These are phyloP conservation scores for Drosophila guanche DNA, from an alignment of 1,140 invertebrate species.

Conservation along the genomic window DNA sequence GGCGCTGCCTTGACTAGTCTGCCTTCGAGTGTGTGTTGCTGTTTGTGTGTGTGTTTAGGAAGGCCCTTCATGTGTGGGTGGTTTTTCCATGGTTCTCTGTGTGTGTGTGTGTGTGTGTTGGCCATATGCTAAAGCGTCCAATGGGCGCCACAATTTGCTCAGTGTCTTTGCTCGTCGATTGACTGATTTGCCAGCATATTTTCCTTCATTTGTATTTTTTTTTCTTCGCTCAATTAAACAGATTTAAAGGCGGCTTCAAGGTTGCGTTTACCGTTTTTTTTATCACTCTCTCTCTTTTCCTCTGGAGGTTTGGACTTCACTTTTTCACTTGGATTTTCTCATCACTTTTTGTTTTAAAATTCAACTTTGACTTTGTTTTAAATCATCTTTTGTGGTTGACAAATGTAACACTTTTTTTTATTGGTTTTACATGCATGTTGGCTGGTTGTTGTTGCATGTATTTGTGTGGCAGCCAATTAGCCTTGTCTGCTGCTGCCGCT, in stretches of 20 bases:
- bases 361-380: no score
- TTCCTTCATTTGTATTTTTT: neutral
- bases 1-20: conserved; percentile 9
- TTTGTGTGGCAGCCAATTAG: conserved; percentile 12
- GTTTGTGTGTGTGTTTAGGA: conserved; percentile 3
- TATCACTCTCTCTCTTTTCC: conserved; percentile 7
- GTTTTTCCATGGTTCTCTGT: conserved; percentile 16
- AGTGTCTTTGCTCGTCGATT: conserved; percentile 61
- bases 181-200: conserved; percentile 51
- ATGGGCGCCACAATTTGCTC: conserved; percentile 67
- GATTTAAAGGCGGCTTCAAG: conserved; percentile 26
- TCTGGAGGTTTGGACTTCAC: neutral
- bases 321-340: neutral
- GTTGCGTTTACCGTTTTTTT: conserved; percentile 28
- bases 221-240: conserved; percentile 26
- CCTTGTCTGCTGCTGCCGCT: conserved; percentile 24
- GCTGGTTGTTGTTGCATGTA: conserved; percentile 4
- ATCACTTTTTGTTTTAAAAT: no score
- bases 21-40: conserved; percentile 1
- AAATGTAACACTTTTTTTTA: no score
- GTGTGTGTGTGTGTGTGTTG: conserved; percentile 35
- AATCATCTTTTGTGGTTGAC: no score
- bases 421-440: neutral
- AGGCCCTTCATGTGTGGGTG: conserved; percentile 6
- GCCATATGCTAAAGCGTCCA: conserved; percentile 58